phyloP scores from a whole-genome alignment of 2,888 invertebrate species.

The Hyppa rectilinea region DNA sequence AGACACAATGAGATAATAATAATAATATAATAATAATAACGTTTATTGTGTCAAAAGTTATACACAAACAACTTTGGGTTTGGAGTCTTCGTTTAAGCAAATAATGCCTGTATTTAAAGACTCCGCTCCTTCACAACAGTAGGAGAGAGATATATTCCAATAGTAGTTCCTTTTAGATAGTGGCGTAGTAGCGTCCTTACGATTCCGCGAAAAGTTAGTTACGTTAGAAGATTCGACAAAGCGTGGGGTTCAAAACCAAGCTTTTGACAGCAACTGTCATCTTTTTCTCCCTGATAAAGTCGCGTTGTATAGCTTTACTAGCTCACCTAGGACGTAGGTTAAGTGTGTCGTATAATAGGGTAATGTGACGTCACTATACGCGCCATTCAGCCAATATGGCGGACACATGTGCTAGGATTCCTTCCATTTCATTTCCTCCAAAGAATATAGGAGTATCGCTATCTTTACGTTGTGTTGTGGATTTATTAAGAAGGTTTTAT shows the following conservation, averaged over 20 bases:
- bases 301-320: not conserved
- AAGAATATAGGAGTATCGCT: slow-evolving; percentile 25
- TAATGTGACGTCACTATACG: slow-evolving; percentile 55
- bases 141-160: too few species aligned
- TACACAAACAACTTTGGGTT: too few species aligned
- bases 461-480: slow-evolving; percentile 22
- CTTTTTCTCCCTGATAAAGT: not conserved
- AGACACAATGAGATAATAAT: too few species aligned
- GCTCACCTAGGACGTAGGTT: slow-evolving; percentile 9
- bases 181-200: not conserved
- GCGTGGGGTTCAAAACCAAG: not conserved
- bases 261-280: not conserved
- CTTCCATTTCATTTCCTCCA: slow-evolving; percentile 55
- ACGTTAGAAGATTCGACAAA: not conserved
- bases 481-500: slow-evolving; percentile 17
- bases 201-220: not conserved
- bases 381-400: slow-evolving; percentile 44
- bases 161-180: not conserved
- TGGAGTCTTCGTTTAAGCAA: too few species aligned
- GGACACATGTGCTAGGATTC: slow-evolving; percentile 43
- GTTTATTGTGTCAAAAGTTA: too few species aligned
- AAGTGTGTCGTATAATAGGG: slow-evolving; percentile 40
- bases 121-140: too few species aligned
- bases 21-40: too few species aligned
- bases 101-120: too few species aligned